phyloP scores from a whole-genome alignment of 1,140 invertebrate species.

The Trissolcus basalis region DNA sequence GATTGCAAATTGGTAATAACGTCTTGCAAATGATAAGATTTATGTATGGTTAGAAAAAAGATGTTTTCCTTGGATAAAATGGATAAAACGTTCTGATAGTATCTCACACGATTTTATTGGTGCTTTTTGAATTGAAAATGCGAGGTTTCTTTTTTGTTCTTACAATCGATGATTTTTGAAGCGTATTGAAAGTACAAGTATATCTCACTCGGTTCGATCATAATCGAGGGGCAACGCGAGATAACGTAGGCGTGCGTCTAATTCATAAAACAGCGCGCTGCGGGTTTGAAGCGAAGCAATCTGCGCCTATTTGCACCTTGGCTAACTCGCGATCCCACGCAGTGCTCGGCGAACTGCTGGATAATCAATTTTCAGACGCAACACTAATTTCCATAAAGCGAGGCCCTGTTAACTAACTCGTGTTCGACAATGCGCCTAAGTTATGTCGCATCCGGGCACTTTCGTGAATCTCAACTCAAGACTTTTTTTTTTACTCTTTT shows the following conservation, averaged over 20 bases:
- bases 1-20: no score
- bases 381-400: constrained; percentile 65
- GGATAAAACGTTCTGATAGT: no score
- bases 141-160: no score
- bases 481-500: constrained; percentile 1
- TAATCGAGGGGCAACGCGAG: neutral
- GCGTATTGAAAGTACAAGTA: no score
- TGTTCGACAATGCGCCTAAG: constrained; percentile 37
- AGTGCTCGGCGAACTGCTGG: constrained; percentile 54
- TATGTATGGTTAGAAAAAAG: no score
- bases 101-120: no score
- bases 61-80: no score
- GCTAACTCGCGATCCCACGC: constrained; percentile 59
- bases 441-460: constrained; percentile 9
- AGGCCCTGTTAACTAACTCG: constrained; percentile 41
- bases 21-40: no score
- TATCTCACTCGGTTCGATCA: constrained; percentile 12
- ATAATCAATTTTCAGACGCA: constrained; percentile 66
- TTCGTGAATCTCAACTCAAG: neutral
- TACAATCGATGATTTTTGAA: no score
- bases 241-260: constrained; percentile 53
- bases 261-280: constrained; percentile 52
- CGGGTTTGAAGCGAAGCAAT: constrained; percentile 46
- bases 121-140: no score
- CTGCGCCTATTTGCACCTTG: constrained; percentile 40